Evolutionary conservation across 2,888 invertebrate genomes (phyloP), one percentile per base, ranked within the genome.

Genomic region (Sthenelais limicola): DNA sequence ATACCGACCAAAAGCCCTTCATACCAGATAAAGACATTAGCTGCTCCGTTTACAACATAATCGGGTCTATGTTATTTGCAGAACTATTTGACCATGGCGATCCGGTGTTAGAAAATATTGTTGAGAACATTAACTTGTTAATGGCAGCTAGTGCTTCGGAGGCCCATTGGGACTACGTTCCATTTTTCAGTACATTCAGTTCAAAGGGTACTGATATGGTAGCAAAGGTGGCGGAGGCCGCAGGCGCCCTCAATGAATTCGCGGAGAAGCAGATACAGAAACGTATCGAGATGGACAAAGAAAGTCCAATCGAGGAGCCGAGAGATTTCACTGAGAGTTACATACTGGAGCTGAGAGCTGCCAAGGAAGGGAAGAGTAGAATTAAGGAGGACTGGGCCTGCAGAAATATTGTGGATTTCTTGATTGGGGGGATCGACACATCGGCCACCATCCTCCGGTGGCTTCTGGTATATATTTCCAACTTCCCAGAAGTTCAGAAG

Each of bases 1-100:
- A 52, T 5, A 21, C 32, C 9, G 30, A 15, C 7, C 3, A 26
- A 21, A 33, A 68, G 49, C 51, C 49, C 9, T 33, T 30, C 33
- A 33, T 51, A 12, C 68, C 68, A n/a, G 30, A 32, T 1, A 7
- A 28, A 7, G n/a, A 15, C 26, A 35, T 68, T 30, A 48, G 32
- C 24, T 33, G 33, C 2, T 30, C 48, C 15, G 68, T 68, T 24
- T n/a, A n/a, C 30, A 68, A 68, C 52, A 68, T 68, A 21, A 68
- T 68, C 21, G 49, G 68, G 21, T 68, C 68, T 5, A 33, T 68
- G 68, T 52, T 68, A 1, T 51, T 67, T 52, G 68, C 51, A 2
- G 18, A 33, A 7, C 21, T 49, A 5, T 68, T 48, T 12, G 21
- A 68, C n/a, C 51, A 51, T 32, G n/a, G 24, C 3, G 52, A 68